Conservation (phyloP, 1,140 invertebrate genomes). For the Drosophila ambigua region DNA sequence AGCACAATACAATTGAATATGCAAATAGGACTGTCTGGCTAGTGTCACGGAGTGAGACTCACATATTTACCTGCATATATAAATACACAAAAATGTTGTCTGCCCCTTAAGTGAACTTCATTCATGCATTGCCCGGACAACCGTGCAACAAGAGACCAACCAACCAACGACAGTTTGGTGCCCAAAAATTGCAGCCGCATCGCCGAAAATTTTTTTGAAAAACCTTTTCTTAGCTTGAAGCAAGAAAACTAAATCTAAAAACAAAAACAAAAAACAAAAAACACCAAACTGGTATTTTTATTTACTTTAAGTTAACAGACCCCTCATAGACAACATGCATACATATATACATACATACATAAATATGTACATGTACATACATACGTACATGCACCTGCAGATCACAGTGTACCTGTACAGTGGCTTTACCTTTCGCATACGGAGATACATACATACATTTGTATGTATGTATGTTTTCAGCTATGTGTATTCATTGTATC, state of each 20-base stretch:
- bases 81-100: slow-evolving; percentile 64
- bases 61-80: slow-evolving; percentile 17
- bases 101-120: slow-evolving; percentile 75
- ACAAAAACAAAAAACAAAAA: slow-evolving; percentile 46
- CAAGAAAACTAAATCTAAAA: slow-evolving; percentile 32
- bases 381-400: slow-evolving; percentile 65
- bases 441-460: neutral
- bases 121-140: slow-evolving; percentile 69
- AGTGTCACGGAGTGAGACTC: neutral
- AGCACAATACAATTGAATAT: slow-evolving; percentile 50
- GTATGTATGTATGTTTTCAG: slow-evolving; percentile 6
- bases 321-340: slow-evolving; percentile 57
- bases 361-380: slow-evolving; percentile 24
- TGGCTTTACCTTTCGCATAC: slow-evolving; percentile 38
- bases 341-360: slow-evolving; percentile 19
- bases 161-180: slow-evolving; percentile 22
- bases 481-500: slow-evolving; percentile 43
- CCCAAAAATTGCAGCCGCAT: slow-evolving; percentile 46
- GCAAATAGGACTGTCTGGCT: slow-evolving; percentile 36
- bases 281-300: slow-evolving; percentile 63
- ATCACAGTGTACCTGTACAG: slow-evolving; percentile 42
- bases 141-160: slow-evolving; percentile 30
- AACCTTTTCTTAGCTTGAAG: slow-evolving; percentile 48
- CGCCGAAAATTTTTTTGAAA: slow-evolving; percentile 50
- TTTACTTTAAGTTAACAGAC: slow-evolving; percentile 63